A percentile compares a stretch with the other conserved stretches of the same genome.
phyloP scores from a whole-genome alignment of 2,113 vertebrate genomes.

The Struthidea cinerea region DNA sequence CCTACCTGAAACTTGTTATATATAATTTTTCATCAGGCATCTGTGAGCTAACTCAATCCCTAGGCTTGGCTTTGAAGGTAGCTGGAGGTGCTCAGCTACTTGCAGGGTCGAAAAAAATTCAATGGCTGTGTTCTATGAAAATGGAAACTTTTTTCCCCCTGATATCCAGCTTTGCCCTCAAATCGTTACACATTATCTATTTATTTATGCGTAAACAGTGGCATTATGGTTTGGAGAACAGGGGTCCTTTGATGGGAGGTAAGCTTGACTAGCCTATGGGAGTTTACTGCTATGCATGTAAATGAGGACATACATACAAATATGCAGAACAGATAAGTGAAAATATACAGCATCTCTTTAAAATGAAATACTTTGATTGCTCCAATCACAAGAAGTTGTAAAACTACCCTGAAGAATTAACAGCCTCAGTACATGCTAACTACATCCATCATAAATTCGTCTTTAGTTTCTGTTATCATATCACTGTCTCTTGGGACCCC shows the following conservation, averaged over 20 bases:
- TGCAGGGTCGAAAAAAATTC: background rate
- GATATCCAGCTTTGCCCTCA: conserved; percentile 8
- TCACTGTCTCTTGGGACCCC: conserved; percentile 72
- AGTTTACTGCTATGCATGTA: conserved; percentile 22
- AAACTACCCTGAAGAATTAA: conserved; percentile 75
- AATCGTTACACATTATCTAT: conserved; percentile 38
- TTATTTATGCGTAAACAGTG: conserved; percentile 58
- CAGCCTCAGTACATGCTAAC: conserved; percentile 72
- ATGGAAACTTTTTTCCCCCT: background rate
- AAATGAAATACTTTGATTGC: conserved; percentile 71
- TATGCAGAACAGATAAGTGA: conserved; percentile 44
- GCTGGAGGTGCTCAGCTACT: background rate
- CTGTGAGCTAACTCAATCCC: background rate
- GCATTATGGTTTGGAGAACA: conserved; percentile 34
- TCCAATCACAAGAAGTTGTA: conserved; percentile 71
- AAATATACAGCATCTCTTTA: conserved; percentile 67
- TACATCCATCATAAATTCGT: conserved; percentile 78
- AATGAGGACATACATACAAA: conserved; percentile 26
- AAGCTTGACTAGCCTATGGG: conserved; percentile 39
- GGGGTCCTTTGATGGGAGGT: conserved; percentile 23
- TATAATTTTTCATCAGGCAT: conserved; percentile 25
- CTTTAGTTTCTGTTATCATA: conserved; percentile 80
- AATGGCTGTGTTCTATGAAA: background rate
- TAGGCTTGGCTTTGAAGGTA: background rate
- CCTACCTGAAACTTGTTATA: conserved; percentile 34